Conservation (phyloP, 2,797 vertebrate genomes). For the Scyliorhinus canicula region DNA sequence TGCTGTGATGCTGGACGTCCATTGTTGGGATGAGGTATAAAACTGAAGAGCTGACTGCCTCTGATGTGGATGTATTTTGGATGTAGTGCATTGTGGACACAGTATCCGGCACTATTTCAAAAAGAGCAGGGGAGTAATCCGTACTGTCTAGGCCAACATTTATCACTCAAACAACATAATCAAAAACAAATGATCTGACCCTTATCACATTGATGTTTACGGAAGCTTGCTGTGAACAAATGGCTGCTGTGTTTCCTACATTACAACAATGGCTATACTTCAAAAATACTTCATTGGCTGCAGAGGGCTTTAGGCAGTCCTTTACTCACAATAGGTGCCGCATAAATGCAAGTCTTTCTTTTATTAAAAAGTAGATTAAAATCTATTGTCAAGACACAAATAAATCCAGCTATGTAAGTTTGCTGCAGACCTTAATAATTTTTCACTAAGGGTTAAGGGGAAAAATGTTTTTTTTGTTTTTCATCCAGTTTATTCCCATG, state of each 20-base stretch:
- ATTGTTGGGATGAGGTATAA: background rate
- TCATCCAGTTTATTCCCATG: background rate
- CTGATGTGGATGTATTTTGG: background rate
- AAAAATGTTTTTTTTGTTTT: background rate
- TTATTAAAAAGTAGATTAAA: background rate
- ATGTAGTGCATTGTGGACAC: too few species aligned
- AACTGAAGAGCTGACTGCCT: background rate
- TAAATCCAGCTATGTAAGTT: background rate
- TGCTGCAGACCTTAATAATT: background rate
- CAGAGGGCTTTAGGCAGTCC: background rate
- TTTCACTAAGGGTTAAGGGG: background rate
- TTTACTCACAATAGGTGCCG: background rate
- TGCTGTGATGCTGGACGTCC: background rate
- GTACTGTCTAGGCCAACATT: background rate
- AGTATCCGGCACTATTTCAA: background rate
- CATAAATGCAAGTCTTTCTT: background rate
- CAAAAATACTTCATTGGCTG: background rate
- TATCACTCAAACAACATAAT: background rate
- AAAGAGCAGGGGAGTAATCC: background rate
- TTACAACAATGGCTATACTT: background rate
- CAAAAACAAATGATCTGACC: background rate
- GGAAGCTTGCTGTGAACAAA: background rate
- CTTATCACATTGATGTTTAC: background rate
- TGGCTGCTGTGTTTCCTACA: background rate
- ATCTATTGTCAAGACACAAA: background rate